Percentiles rank a stretch among this genome's conserved stretches.
Evolutionary conservation across 1,140 invertebrate species (phyloP).

Genomic region (Papilio xuthus): DNA sequence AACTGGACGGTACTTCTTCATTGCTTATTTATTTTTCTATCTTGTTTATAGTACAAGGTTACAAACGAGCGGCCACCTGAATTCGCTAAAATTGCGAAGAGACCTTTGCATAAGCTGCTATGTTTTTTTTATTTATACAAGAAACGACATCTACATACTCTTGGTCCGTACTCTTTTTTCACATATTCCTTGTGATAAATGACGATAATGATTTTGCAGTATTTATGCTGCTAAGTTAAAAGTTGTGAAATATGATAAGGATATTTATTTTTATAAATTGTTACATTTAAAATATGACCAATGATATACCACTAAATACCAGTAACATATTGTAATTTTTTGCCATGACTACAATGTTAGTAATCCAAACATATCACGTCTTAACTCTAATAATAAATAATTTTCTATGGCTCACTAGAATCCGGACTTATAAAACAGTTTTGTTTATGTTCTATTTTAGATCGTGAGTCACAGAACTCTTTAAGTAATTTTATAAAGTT

Average conservation of each 20-base stretch:
- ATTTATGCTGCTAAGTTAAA: too few relatives aligned
- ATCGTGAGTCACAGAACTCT: neutral
- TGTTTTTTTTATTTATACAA: too few relatives aligned
- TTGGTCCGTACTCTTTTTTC: too few relatives aligned
- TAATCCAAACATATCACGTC: neutral
- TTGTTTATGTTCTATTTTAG: slow-evolving; percentile 20
- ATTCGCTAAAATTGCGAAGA: neutral
- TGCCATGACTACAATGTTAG: neutral
- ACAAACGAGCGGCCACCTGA: neutral
- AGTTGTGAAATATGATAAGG: too few relatives aligned
- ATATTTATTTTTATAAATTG: too few relatives aligned
- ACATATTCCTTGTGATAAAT: too few relatives aligned
- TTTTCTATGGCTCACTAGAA: neutral
- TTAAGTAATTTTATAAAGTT: slow-evolving; percentile 7
- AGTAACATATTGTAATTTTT: neutral
- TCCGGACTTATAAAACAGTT: neutral
- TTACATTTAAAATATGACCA: neutral
- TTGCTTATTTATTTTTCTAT: slow-evolving; percentile 41
- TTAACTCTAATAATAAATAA: neutral
- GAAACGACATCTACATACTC: too few relatives aligned
- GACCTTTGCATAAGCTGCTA: neutral
- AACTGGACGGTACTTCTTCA: slow-evolving; percentile 79
- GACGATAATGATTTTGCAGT: too few relatives aligned
- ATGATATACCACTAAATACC: too few relatives aligned
- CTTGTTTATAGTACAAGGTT: neutral